Conservation (phyloP, 2,888 invertebrate species). For the Cerceris rybyensis region DNA sequence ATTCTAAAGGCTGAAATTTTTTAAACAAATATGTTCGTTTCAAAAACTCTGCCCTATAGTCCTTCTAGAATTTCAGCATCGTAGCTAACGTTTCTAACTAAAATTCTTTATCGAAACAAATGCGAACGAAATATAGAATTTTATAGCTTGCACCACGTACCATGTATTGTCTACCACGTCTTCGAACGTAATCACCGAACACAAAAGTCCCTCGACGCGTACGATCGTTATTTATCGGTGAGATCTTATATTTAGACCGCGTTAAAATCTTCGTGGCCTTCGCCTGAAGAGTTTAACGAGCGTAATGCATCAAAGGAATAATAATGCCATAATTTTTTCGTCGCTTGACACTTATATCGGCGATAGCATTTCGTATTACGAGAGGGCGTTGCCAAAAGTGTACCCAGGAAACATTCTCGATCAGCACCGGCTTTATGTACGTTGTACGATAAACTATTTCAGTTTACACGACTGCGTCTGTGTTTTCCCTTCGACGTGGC, state of each 20-base stretch:
- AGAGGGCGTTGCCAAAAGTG: conserved; percentile 45
- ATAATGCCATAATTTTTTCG: conserved; percentile 18
- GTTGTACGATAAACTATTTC: conserved; percentile 47
- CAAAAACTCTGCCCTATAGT: too few relatives aligned
- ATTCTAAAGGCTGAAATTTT: too few relatives aligned
- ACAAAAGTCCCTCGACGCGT: conserved; percentile 21
- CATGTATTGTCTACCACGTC: too few relatives aligned
- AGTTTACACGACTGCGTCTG: conserved; percentile 55
- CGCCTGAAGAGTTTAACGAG: conserved; percentile 11
- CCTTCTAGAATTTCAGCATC: too few relatives aligned
- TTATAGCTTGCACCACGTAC: too few relatives aligned
- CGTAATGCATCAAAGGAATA: conserved; percentile 14
- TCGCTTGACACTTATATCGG: background rate
- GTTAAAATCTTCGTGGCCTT: conserved; percentile 17
- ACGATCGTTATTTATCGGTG: conserved; percentile 27
- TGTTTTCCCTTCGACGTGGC: conserved; percentile 58
- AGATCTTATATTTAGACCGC: conserved; percentile 38
- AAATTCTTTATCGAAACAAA: too few relatives aligned
- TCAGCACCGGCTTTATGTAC: conserved; percentile 16
- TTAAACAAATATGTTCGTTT: too few relatives aligned
- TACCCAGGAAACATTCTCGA: conserved; percentile 21
- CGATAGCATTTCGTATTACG: background rate
- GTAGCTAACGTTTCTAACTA: too few relatives aligned
- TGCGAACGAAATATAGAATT: too few relatives aligned
- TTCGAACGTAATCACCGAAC: background rate